A percentile compares a stretch with the other conserved stretches of the same genome.
Conservation (phyloP, 2,888 invertebrate genomes). For the Cenopis cana region DNA sequence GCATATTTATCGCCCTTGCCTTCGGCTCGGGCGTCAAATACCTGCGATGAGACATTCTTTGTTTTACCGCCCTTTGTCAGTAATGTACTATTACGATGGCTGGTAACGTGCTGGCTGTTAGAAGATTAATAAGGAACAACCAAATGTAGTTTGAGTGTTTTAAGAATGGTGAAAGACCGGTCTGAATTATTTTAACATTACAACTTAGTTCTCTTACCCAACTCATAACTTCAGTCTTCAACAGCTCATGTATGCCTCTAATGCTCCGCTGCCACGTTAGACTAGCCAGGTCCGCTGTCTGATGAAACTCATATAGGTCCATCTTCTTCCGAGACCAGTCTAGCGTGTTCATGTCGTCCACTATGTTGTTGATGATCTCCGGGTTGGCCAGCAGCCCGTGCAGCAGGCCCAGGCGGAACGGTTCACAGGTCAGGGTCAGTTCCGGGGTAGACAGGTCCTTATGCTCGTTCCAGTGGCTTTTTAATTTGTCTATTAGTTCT, state of each 20-base stretch:
- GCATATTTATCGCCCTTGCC: too few relatives aligned
- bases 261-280: conserved; percentile 84
- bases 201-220: conserved; percentile 82
- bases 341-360: conserved; percentile 88
- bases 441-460: conserved; percentile 69
- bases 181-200: too few relatives aligned
- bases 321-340: conserved; percentile 91
- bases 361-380: conserved; percentile 85
- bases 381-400: conserved; percentile 86
- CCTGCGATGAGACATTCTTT: too few relatives aligned
- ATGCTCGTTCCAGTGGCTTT: conserved; percentile 78
- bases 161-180: too few relatives aligned
- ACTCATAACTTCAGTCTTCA: conserved; percentile 87
- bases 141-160: too few relatives aligned
- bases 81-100: too few relatives aligned
- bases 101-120: too few relatives aligned
- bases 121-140: too few relatives aligned
- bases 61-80: too few relatives aligned
- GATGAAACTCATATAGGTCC: conserved; percentile 95
- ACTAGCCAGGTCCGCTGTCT: conserved; percentile 89
- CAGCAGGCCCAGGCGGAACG: conserved; percentile 88
- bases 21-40: too few relatives aligned
- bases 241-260: conserved; percentile 86
- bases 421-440: conserved; percentile 85
- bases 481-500: conserved; percentile 71